A percentile compares a stretch with the other conserved stretches of the same genome.
Evolutionary conservation across 1,140 invertebrate genomes (phyloP).

Genomic region (Lordiphosa mommai): DNA sequence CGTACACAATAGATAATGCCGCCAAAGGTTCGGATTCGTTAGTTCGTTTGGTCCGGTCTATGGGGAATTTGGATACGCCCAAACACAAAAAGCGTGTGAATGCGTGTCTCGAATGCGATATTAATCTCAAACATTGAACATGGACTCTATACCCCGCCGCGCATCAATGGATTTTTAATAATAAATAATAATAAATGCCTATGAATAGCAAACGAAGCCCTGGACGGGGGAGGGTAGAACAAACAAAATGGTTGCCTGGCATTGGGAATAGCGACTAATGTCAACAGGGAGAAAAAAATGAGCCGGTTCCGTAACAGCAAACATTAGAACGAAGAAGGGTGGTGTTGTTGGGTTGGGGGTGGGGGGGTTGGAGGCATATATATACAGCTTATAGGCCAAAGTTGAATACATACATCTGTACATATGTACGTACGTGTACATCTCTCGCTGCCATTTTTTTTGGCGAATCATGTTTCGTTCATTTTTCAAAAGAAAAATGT

Average conservation of each 20-base stretch:
- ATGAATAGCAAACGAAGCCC: constrained; percentile 42
- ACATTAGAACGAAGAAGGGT: constrained; percentile 3
- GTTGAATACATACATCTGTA: constrained; percentile 36
- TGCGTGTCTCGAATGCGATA: constrained; percentile 67
- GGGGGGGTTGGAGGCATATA: neutral
- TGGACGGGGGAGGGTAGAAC: constrained; percentile 24
- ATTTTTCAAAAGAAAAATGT: constrained; percentile 79
- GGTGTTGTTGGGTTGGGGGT: neutral
- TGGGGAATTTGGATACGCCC: constrained; percentile 72
- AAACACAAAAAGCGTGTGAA: constrained; percentile 65
- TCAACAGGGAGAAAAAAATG: constrained; percentile 3
- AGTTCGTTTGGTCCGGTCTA: constrained; percentile 42
- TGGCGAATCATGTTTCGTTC: constrained; percentile 78
- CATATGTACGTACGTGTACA: constrained; percentile 16
- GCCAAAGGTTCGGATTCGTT: constrained; percentile 34
- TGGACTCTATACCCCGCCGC: constrained; percentile 8
- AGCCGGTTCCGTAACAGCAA: constrained; percentile 44
- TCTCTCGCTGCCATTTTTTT: constrained; percentile 22
- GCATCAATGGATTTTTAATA: constrained; percentile 75
- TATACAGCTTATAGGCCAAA: constrained; percentile 63
- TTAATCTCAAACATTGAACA: constrained; percentile 44
- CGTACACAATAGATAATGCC: constrained; percentile 58
- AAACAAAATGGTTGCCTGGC: constrained; percentile 45
- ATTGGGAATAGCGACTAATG: neutral
- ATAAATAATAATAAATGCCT: constrained; percentile 52